phyloP scores from a whole-genome alignment of 2,797 vertebrate species.

The Characodon lateralis region DNA sequence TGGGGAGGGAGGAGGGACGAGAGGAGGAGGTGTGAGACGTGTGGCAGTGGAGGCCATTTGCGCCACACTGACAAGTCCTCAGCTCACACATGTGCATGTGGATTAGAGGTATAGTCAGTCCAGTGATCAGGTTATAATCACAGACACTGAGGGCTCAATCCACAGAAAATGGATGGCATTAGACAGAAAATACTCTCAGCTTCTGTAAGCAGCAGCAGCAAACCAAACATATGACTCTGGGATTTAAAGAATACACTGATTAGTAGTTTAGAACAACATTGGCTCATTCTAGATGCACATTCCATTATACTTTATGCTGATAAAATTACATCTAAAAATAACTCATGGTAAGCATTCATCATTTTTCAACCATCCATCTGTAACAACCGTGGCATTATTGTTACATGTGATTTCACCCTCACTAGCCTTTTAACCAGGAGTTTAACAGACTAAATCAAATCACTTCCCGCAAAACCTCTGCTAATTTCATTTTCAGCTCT shows the following conservation, averaged over 20 bases:
- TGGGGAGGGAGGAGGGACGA: constrained; percentile 67
- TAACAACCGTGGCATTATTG: constrained; percentile 40
- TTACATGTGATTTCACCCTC: constrained; percentile 36
- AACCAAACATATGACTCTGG: constrained; percentile 46
- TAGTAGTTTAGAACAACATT: constrained; percentile 46
- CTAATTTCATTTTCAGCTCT: constrained; percentile 35
- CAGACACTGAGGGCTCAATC: constrained; percentile 71
- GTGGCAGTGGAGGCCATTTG: constrained; percentile 63
- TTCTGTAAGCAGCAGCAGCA: constrained; percentile 30
- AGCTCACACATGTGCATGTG: constrained; percentile 74
- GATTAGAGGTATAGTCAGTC: constrained; percentile 71
- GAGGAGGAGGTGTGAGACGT: constrained; percentile 69
- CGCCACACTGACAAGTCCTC: constrained; percentile 74
- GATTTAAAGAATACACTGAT: constrained; percentile 38
- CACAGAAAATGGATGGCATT: constrained; percentile 72
- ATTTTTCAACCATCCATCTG: constrained; percentile 43
- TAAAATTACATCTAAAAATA: constrained; percentile 16
- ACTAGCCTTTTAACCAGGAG: constrained; percentile 42
- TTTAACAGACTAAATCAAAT: constrained; percentile 37
- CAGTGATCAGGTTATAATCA: constrained; percentile 73
- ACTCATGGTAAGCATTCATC: constrained; percentile 16
- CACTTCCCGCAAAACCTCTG: constrained; percentile 23
- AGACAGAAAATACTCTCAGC: constrained; percentile 57
- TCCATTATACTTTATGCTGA: constrained; percentile 5
- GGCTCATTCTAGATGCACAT: constrained; percentile 30